Evolutionary conservation across 2,797 vertebrate genomes (phyloP).

Genomic region (Oreonectes daqikongensis): DNA sequence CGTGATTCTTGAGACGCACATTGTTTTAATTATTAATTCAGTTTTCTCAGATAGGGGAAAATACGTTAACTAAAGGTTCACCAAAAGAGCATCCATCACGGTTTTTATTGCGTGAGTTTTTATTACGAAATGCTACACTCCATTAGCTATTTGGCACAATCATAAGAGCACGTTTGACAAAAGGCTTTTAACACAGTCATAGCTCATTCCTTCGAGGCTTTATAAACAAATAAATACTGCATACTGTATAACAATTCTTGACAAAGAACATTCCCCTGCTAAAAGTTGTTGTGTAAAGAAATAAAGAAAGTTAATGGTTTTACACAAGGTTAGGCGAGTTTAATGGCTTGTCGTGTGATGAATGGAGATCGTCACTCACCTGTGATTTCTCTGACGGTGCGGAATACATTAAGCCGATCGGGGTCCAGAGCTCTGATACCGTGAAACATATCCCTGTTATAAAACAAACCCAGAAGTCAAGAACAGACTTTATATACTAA

Average conservation of each 20-base stretch:
- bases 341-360: conserved; percentile 23
- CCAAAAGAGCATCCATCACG: conserved; percentile 18
- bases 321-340: background rate
- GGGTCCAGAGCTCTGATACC: conserved; percentile 91
- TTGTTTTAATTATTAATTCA: conserved; percentile 35
- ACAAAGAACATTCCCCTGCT: conserved; percentile 21
- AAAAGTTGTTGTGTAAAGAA: background rate
- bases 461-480: background rate
- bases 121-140: conserved; percentile 74
- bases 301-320: conserved; percentile 28
- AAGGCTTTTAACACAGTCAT: conserved; percentile 68
- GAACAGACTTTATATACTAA: background rate
- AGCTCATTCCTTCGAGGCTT: conserved; percentile 62
- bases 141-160: conserved; percentile 77
- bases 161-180: conserved; percentile 71
- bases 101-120: conserved; percentile 70
- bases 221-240: conserved; percentile 58
- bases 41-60: background rate
- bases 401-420: conserved; percentile 90
- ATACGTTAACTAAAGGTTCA: conserved; percentile 29
- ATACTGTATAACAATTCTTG: background rate
- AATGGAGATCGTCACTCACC: conserved; percentile 71
- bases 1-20: conserved; percentile 15
- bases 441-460: conserved; percentile 90
- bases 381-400: conserved; percentile 96